Percentiles rank a stretch among this genome's conserved stretches.
Conservation (phyloP, 2,888 invertebrate species). For the Mactromeris polynyma region DNA sequence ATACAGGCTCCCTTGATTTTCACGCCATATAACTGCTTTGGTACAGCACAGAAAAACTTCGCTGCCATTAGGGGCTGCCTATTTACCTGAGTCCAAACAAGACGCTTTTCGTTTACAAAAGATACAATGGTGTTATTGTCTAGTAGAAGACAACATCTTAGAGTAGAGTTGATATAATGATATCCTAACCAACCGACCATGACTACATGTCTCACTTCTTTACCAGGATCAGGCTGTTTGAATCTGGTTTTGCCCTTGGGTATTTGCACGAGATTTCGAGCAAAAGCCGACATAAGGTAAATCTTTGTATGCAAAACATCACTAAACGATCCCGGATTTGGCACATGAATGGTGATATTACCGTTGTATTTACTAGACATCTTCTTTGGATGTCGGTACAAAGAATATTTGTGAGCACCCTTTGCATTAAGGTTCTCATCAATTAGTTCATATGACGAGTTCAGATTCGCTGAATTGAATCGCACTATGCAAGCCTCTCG, state of each 20-base stretch:
- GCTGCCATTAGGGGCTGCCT: slow-evolving; percentile 40
- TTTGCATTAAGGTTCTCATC: slow-evolving; percentile 16
- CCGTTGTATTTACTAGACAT: slow-evolving; percentile 29
- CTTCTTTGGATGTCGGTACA: slow-evolving; percentile 27
- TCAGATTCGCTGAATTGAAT: not conserved
- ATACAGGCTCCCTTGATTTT: slow-evolving; percentile 30
- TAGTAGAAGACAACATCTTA: slow-evolving; percentile 41
- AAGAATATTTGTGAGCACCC: slow-evolving; percentile 18
- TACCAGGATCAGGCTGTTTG: slow-evolving; percentile 22
- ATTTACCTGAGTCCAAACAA: slow-evolving; percentile 45
- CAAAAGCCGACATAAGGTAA: slow-evolving; percentile 32
- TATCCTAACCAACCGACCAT: slow-evolving; percentile 42
- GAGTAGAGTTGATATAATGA: not conserved
- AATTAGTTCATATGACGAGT: not conserved
- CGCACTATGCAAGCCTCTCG: slow-evolving; percentile 1
- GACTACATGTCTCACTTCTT: slow-evolving; percentile 14
- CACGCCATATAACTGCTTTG: not conserved
- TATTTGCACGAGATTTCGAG: not conserved
- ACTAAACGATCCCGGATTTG: slow-evolving; percentile 22
- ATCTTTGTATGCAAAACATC: not conserved
- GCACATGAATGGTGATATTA: slow-evolving; percentile 22
- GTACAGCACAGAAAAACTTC: slow-evolving; percentile 44
- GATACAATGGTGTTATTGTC: slow-evolving; percentile 40
- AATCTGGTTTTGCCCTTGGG: slow-evolving; percentile 1
- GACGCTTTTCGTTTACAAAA: slow-evolving; percentile 8